Conservation (phyloP, 2,888 invertebrate species). For the Subacronicta megacephala region DNA sequence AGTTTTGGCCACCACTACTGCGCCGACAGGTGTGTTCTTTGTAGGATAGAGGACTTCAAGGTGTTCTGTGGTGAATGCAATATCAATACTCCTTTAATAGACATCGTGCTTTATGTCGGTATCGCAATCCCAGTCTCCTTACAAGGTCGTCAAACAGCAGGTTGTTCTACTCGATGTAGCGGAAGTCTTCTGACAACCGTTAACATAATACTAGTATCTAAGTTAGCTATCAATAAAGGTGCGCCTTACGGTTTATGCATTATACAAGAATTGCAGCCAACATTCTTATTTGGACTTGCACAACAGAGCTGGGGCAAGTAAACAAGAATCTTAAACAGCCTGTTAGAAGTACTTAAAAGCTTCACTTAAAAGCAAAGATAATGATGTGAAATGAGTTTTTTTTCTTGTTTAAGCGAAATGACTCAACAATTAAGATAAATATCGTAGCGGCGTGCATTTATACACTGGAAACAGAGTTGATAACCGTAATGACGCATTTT, state of each 20-base stretch:
- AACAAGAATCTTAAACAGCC: slow-evolving; percentile 25
- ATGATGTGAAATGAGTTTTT: slow-evolving; percentile 39
- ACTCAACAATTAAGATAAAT: slow-evolving; percentile 57
- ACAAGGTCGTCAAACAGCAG: slow-evolving; percentile 54
- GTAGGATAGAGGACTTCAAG: slow-evolving; percentile 45
- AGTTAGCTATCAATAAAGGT: slow-evolving; percentile 54
- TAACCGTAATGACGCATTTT: slow-evolving; percentile 49
- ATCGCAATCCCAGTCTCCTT: slow-evolving; percentile 49
- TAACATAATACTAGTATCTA: slow-evolving; percentile 53
- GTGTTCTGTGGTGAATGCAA: slow-evolving; percentile 40
- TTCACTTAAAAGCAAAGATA: slow-evolving; percentile 31
- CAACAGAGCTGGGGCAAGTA: slow-evolving; percentile 26
- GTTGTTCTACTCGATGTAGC: slow-evolving; percentile 49
- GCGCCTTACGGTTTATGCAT: slow-evolving; percentile 53
- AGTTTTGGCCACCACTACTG: slow-evolving; percentile 41
- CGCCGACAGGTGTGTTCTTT: slow-evolving; percentile 53
- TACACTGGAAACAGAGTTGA: slow-evolving; percentile 39
- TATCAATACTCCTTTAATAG: slow-evolving; percentile 28
- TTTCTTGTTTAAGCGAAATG: slow-evolving; percentile 49
- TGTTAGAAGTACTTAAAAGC: slow-evolving; percentile 16
- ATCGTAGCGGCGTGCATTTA: slow-evolving; percentile 37
- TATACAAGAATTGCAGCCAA: slow-evolving; percentile 37
- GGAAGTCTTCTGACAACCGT: slow-evolving; percentile 55
- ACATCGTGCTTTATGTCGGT: slow-evolving; percentile 17
- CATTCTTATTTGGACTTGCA: slow-evolving; percentile 40